A percentile compares a stretch with the other conserved stretches of the same genome.
These are phyloP conservation scores for Sussaba pulchella DNA, from an alignment of 2,888 invertebrate species.

Conservation along the genomic window DNA sequence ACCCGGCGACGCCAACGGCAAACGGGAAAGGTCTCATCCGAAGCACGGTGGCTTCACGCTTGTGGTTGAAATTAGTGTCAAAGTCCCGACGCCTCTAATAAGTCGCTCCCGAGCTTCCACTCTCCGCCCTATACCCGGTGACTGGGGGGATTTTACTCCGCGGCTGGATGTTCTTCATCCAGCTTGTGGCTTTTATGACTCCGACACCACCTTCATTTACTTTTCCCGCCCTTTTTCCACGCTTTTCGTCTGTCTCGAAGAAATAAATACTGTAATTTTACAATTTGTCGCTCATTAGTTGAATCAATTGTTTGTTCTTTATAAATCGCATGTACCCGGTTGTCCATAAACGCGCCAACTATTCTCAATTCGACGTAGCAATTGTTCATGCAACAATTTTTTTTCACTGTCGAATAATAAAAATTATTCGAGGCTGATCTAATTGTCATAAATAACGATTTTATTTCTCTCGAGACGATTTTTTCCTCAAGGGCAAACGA, in stretches of 20 bases:
- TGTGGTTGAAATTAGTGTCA: constrained; percentile 66
- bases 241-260: background rate
- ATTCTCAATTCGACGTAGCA: too few species aligned
- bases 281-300: background rate
- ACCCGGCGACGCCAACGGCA: constrained; percentile 35
- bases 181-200: constrained; percentile 23
- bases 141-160: constrained; percentile 42
- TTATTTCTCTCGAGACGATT: too few species aligned
- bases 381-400: too few species aligned
- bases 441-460: too few species aligned
- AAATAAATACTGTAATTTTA: background rate
- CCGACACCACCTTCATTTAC: background rate
- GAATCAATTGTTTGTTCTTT: background rate
- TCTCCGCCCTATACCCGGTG: constrained; percentile 14
- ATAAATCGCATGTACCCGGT: too few species aligned
- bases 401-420: too few species aligned
- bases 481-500: too few species aligned
- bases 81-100: constrained; percentile 62
- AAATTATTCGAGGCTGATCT: too few species aligned
- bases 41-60: constrained; percentile 59
- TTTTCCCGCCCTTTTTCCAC: too few species aligned
- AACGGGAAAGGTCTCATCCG: constrained; percentile 48
- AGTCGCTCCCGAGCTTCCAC: constrained; percentile 50
- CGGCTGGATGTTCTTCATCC: constrained; percentile 37
- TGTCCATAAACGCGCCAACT: too few species aligned